Evolutionary conservation across 37 sponge, comb jelly and placozoan species (phyloP), one percentile per base, ranked within the genome.

Genomic region (Amphimedon queenslandica): DNA sequence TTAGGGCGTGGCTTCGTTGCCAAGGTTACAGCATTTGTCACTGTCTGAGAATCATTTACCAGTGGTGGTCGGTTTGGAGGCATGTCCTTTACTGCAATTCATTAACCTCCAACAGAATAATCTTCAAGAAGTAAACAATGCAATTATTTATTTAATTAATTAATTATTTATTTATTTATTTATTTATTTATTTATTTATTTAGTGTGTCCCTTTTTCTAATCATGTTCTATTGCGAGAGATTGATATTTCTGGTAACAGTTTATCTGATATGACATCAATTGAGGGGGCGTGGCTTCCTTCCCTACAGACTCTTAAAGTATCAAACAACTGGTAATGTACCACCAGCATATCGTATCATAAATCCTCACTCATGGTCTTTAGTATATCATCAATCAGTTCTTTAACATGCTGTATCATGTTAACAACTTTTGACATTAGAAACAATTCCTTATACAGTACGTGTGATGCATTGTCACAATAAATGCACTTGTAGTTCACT

Each of bases 31-130:
- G 66, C 1, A 23, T 11, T 29, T 88, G 38, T 82, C 82, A 28
- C 77, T 77, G 36, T 55, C 75, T 41, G 77, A 73, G 74, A 88
- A 88, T 55, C 88, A 88, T 38, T 64, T 88, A 3, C 82, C 78
- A 16, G 57, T 31, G 25, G 64, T 79, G 28, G 76, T 55, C 2
- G 81, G 77, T 35, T 37, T 75, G 56, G 42, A 42, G n/a, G 20
- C 40, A 10, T 67, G 42, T 30, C 24, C 65, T 13, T 66, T 81
- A 38, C 79, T 82, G n/a, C 88, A 78, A 33, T 42, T 37, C 39
- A 69, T 86, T 21, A 4, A 42, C 42, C 66, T 86, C 27, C 58
- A 38, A 25, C 87, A 86, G 61, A 86, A 86, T 66, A 86, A 86
- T 75, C 34, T 86, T 21, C 81, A 80, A 31, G 40, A 64, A 71